These are phyloP conservation scores for Virgularia gustaviana DNA, from an alignment of 92 coral and sea anemone genomes.

Conservation along the genomic window DNA sequence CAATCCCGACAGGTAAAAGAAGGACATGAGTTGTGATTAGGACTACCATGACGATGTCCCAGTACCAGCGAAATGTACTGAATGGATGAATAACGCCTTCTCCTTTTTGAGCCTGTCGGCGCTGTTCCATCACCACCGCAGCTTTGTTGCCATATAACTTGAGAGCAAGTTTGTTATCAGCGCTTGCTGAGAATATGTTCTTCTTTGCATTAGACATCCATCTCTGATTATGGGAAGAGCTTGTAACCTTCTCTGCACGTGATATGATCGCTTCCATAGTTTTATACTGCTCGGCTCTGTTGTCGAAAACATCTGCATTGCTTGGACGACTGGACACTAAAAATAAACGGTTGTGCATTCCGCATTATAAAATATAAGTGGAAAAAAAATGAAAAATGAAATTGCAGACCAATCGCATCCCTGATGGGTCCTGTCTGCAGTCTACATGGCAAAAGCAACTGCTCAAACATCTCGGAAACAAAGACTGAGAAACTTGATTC, in stretches of 20 bases:
- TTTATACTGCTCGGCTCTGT: neutral
- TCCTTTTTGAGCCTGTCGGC: constrained; percentile 69
- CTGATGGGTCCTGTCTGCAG: no score
- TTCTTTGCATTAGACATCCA: neutral
- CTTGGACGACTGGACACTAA: no score
- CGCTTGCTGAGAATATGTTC: constrained; percentile 78
- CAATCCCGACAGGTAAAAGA: constrained; percentile 84
- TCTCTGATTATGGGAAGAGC: neutral
- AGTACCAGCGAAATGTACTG: constrained; percentile 97
- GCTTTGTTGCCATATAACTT: constrained; percentile 95
- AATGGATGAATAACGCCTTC: constrained; percentile 91
- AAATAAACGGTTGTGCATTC: no score
- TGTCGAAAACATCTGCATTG: no score
- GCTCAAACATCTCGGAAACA: no score
- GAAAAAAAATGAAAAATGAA: no score
- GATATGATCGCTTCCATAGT: neutral
- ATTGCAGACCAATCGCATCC: no score
- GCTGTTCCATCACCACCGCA: constrained; percentile 85
- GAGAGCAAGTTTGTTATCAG: constrained; percentile 92
- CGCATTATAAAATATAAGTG: no score
- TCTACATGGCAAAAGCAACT: no score
- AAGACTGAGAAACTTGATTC: no score
- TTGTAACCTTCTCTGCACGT: constrained; percentile 9
- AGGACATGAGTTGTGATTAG: constrained; percentile 86
- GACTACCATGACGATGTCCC: constrained; percentile 80